phyloP scores from a whole-genome alignment of 2,888 invertebrate genomes.

The Tortricodes alternella region DNA sequence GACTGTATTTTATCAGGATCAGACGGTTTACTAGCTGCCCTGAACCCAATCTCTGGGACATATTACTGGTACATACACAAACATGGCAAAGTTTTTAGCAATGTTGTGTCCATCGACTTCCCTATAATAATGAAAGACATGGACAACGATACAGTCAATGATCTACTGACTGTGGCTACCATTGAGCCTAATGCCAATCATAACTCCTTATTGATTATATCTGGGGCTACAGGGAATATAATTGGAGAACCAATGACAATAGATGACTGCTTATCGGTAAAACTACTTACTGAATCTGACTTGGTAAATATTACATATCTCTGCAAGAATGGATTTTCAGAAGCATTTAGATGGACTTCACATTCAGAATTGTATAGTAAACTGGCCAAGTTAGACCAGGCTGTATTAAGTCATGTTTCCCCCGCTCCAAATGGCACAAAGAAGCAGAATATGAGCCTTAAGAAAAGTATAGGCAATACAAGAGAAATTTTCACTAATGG shows the following conservation, averaged over 20 bases:
- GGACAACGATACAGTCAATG: slow-evolving; percentile 87
- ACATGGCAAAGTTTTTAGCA: slow-evolving; percentile 74
- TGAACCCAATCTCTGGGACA: slow-evolving; percentile 78
- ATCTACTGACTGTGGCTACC: slow-evolving; percentile 85
- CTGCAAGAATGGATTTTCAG: slow-evolving; percentile 83
- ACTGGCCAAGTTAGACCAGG: slow-evolving; percentile 58
- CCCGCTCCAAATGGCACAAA: slow-evolving; percentile 63
- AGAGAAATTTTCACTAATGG: slow-evolving; percentile 83
- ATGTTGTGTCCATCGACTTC: slow-evolving; percentile 84
- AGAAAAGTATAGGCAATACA: slow-evolving; percentile 80
- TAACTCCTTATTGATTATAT: slow-evolving; percentile 86
- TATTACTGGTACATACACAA: slow-evolving; percentile 84
- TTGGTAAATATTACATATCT: slow-evolving; percentile 76
- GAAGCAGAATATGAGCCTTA: slow-evolving; percentile 80
- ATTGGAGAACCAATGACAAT: slow-evolving; percentile 84
- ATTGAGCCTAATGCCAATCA: slow-evolving; percentile 76
- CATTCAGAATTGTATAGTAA: slow-evolving; percentile 61
- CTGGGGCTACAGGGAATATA: slow-evolving; percentile 86
- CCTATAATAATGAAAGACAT: slow-evolving; percentile 88
- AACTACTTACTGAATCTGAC: slow-evolving; percentile 81
- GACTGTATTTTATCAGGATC: slow-evolving; percentile 90
- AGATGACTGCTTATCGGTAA: slow-evolving; percentile 82
- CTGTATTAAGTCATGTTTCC: slow-evolving; percentile 47
- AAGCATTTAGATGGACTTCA: slow-evolving; percentile 73
- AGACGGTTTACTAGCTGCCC: slow-evolving; percentile 82